These are phyloP conservation scores for Oxytorus armatus DNA, from an alignment of 2,888 invertebrate genomes.

Conservation along the genomic window DNA sequence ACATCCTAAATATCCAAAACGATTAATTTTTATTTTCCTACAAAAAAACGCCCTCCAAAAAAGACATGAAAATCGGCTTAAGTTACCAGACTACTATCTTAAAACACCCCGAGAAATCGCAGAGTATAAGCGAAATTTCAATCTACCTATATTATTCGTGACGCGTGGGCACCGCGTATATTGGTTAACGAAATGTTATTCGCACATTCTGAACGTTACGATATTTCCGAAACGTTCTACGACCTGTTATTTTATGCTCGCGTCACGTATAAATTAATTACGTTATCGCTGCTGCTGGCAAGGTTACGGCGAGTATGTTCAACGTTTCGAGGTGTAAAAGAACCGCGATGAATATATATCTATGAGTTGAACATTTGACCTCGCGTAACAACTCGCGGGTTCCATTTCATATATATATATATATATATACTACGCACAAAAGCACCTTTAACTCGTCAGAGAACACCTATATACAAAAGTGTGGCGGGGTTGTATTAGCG, in stretches of 20 bases:
- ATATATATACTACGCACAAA: not conserved
- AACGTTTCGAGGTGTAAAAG: slow-evolving; percentile 22
- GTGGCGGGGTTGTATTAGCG: slow-evolving; percentile 57
- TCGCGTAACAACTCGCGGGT: slow-evolving; percentile 56
- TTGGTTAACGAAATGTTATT: slow-evolving; percentile 21
- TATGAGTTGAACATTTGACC: slow-evolving; percentile 21
- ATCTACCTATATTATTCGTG: not conserved
- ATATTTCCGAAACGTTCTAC: slow-evolving; percentile 64
- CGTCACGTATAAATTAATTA: slow-evolving; percentile 66
- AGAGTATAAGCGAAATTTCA: not conserved
- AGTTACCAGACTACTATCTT: too few relatives aligned
- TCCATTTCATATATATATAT: too few relatives aligned
- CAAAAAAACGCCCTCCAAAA: too few relatives aligned
- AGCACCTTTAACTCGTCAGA: slow-evolving; percentile 1
- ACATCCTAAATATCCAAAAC: too few relatives aligned
- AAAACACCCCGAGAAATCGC: too few relatives aligned
- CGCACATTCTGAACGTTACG: slow-evolving; percentile 39
- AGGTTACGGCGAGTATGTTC: slow-evolving; percentile 67
- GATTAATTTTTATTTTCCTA: too few relatives aligned
- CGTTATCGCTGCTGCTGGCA: slow-evolving; percentile 65
- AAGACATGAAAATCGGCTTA: too few relatives aligned
- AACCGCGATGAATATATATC: not conserved
- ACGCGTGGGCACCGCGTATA: not conserved
- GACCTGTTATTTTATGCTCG: slow-evolving; percentile 51
- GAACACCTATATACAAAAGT: slow-evolving; percentile 4